Percentiles rank a stretch among this genome's conserved stretches.
These are phyloP conservation scores for Sarcophaga rosellei DNA, from an alignment of 2,888 invertebrate species.

Conservation along the genomic window DNA sequence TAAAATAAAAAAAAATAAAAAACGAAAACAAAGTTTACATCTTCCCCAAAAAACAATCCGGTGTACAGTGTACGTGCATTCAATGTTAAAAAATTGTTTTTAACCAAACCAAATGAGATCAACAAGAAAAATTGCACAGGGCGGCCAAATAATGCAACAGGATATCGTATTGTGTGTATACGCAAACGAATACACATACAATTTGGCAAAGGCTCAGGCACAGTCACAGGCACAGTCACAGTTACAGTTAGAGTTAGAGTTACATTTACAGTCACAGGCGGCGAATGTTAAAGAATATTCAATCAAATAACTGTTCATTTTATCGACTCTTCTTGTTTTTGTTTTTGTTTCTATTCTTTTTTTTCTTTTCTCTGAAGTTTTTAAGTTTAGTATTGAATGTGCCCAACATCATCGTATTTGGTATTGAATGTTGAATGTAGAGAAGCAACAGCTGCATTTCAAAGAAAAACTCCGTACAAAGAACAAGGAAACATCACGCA, in stretches of 20 bases:
- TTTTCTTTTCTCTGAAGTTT: background rate
- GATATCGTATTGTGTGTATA: constrained; percentile 49
- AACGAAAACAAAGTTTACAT: constrained; percentile 65
- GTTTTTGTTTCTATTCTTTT: too few species aligned
- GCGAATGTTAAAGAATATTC: constrained; percentile 62
- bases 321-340: background rate
- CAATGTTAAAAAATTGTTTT: constrained; percentile 69
- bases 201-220: background rate
- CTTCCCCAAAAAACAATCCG: constrained; percentile 28
- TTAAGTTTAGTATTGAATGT: constrained; percentile 59
- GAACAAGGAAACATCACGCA: background rate
- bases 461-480: constrained; percentile 30
- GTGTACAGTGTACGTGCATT: constrained; percentile 64
- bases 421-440: constrained; percentile 12
- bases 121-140: constrained; percentile 12
- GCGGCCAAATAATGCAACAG: constrained; percentile 63
- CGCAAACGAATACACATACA: constrained; percentile 11
- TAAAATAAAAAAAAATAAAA: constrained; percentile 53
- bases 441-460: constrained; percentile 55
- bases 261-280: background rate
- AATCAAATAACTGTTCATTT: constrained; percentile 56
- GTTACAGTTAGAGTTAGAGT: background rate
- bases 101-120: constrained; percentile 44
- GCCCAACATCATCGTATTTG: constrained; percentile 11
- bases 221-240: background rate